Base-by-base conservation (phyloP, 1,140 invertebrate species). In the Aradophagus sp. region DNA sequence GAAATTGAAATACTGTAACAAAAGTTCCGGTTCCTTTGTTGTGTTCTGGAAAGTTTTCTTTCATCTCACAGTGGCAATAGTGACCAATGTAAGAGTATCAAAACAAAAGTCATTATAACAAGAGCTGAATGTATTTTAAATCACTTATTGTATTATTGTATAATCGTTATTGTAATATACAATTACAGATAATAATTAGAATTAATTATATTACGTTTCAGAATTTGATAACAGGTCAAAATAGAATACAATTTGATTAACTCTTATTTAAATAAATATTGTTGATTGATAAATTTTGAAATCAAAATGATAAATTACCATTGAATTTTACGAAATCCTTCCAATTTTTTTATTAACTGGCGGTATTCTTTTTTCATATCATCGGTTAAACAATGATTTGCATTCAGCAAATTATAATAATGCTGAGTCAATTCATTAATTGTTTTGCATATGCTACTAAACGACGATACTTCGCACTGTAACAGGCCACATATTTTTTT, bases 251-350 rank as follows among this genome's bases (percentile, higher is more conserved):
- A 23, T 23, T 23, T 23, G 8, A 5, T 23, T 23, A 23, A 5
- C 4, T 5, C 20, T 23, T 23, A 23, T 23, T 23, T 8, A 5
- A 23, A 23, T 4, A 4, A 23, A 23, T 23, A 23, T 23, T n/a
- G n/a, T n/a, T n/a, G n/a, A n/a, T n/a, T n/a, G n/a, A n/a, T n/a
- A n/a, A n/a, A n/a, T n/a, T n/a, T n/a, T n/a, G n/a, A n/a, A n/a
- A n/a, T n/a, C n/a, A n/a, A n/a, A n/a, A 8, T 23, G 8, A 34
- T 79, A 80, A 48, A 27, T 45, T 31, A 83, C 85, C 85, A 88
- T 61, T 82, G 87, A 1, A 88, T 85, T 36, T 79, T 81, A 39
- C 79, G 79, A 12, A 85, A 75, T 1, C 86, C 86, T 61, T 87
- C 83, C 5, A 86, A 71, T 11, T 78, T 75, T 38, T 84, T 83